Percentiles rank a stretch among this genome's conserved stretches.
Evolutionary conservation across 2,888 invertebrate species (phyloP).

Genomic region (Pachycephus smyrnensis): DNA sequence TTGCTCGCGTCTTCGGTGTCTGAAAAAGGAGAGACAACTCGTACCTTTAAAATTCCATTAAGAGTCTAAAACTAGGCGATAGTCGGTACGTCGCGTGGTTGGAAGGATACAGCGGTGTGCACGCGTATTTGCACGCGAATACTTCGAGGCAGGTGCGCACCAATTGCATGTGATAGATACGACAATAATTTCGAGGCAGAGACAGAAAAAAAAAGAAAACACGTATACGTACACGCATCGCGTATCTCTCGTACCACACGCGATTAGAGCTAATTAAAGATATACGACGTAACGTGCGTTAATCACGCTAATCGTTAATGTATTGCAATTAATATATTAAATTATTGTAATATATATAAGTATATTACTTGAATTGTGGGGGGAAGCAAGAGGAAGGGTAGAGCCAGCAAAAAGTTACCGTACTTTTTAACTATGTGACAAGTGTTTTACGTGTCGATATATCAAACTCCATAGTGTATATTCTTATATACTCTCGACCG

Average conservation of each 20-base stretch:
- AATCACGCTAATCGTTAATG: too few relatives aligned
- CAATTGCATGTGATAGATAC: too few relatives aligned
- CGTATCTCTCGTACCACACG: neutral
- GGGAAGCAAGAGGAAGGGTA: constrained; percentile 68
- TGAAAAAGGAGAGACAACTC: constrained; percentile 52
- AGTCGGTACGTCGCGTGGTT: too few relatives aligned
- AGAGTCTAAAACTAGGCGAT: too few relatives aligned
- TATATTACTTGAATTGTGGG: constrained; percentile 52
- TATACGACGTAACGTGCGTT: neutral
- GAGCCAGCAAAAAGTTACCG: constrained; percentile 65
- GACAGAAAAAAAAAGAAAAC: too few relatives aligned
- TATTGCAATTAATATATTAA: neutral
- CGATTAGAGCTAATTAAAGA: neutral
- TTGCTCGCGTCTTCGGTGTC: constrained; percentile 62
- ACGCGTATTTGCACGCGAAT: too few relatives aligned
- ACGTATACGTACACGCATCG: neutral
- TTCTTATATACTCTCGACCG: too few relatives aligned
- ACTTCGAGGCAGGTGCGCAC: too few relatives aligned
- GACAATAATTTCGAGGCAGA: too few relatives aligned
- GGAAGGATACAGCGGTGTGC: too few relatives aligned
- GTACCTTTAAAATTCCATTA: constrained; percentile 20
- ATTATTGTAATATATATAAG: constrained; percentile 17
- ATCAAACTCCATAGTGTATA: too few relatives aligned
- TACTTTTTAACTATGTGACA: constrained; percentile 18
- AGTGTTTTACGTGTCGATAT: too few relatives aligned